Base-by-base conservation (phyloP, 2,797 vertebrate species). In the Tragelaphus oryx region DNA sequence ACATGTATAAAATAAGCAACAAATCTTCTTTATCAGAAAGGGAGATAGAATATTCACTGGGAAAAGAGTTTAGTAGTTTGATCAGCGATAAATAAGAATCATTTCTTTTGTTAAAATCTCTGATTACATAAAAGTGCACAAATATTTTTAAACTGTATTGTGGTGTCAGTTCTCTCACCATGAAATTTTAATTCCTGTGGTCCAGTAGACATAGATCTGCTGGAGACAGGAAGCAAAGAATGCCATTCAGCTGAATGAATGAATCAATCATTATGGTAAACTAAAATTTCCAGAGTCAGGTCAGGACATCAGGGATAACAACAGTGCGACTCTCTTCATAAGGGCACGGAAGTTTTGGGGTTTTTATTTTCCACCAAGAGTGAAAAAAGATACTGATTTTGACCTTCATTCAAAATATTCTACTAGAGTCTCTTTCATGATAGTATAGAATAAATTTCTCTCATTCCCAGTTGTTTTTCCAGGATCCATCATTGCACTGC, bases 161-260 rank as follows among this genome's bases (percentile, higher is more conserved):
- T 93, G 24, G 89, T 97, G 91, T 97, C 97, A 96, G 89, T 87
- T 93, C 87, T 97, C 97, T 97, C 97, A 94, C 95, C 84, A 97
- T 95, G 97, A 97, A 94, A 93, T 76, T 94, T 78, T 95, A 96
- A 79, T 94, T 95, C 96, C 93, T 89, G 94, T 87, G 37, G 91
- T 87, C 95, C 95, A 12, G 62, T 87, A 91, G 96, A 95, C 95
- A 91, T 87, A 87, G 91, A 96, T 79, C 97, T 95, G 96, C 87
- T 97, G 97, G 97, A 97, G 87, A 96, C 97, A 96, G 97, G 97
- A 97, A 97, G 94, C 94, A 91, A 94, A 97, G 91, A 95, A 96
- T 91, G 59, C 68, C 87, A 97, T 94, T 97, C 96, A 89, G 94
- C 93, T 96, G 87, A 97, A 96, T 92, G 93, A 97, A 96, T 96